Conservation (phyloP, 1,140 invertebrate species). For the Euura saliciscinereae region DNA sequence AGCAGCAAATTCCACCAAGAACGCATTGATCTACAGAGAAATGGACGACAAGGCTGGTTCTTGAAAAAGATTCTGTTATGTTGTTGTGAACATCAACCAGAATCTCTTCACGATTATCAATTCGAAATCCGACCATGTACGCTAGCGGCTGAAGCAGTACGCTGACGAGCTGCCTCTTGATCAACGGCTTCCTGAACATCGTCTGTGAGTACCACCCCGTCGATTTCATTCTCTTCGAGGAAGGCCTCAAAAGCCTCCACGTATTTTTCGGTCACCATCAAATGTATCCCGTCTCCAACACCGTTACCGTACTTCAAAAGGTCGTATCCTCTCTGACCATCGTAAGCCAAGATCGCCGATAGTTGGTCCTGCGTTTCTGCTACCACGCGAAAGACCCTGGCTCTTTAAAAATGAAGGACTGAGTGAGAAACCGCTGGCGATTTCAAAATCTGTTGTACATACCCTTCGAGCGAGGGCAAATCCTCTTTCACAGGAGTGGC, state of each 20-base stretch:
- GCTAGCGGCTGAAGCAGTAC: conserved; percentile 17
- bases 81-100: no score
- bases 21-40: conserved; percentile 52
- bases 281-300: conserved; percentile 28
- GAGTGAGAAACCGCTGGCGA: no score
- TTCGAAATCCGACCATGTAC: background rate
- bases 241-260: conserved; percentile 29
- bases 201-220: conserved; percentile 32
- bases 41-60: no score
- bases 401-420: conserved; percentile 22
- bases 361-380: conserved; percentile 29
- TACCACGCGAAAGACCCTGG: conserved; percentile 35
- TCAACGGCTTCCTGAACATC: conserved; percentile 35
- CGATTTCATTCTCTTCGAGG: conserved; percentile 31
- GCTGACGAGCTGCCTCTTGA: conserved; percentile 29
- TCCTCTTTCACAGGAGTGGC: background rate
- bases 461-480: conserved; percentile 4
- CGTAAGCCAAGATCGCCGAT: conserved; percentile 28
- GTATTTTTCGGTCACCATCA: conserved; percentile 39
- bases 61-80: no score
- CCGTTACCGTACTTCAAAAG: conserved; percentile 30
- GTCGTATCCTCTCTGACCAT: conserved; percentile 35
- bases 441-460: background rate
- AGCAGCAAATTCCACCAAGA: conserved; percentile 51
- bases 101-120: no score